Conservation (phyloP, 2,888 invertebrate species). For the Aporophyla nigra region DNA sequence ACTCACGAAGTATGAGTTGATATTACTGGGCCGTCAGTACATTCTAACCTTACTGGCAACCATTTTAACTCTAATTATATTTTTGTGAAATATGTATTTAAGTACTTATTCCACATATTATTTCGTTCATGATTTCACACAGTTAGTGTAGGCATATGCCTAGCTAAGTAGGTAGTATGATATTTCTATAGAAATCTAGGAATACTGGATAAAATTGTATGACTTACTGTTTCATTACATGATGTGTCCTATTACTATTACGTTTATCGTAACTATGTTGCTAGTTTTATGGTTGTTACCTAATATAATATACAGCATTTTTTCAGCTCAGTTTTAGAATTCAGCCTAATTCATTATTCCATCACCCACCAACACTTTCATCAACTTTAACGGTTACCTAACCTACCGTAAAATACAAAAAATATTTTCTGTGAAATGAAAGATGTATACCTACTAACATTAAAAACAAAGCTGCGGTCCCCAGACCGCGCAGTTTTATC, state of each 20-base stretch:
- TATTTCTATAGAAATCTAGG: background rate
- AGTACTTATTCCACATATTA: background rate
- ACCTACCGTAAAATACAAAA: conserved; percentile 4
- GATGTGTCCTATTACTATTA: background rate
- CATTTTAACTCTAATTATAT: background rate
- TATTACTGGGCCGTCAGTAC: too few relatives aligned
- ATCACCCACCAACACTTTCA: conserved; percentile 11
- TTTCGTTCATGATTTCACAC: background rate
- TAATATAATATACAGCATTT: background rate
- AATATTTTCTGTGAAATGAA: conserved; percentile 31
- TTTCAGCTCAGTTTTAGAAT: background rate
- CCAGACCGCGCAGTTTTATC: conserved; percentile 65
- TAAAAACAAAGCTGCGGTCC: conserved; percentile 50
- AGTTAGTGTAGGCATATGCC: background rate
- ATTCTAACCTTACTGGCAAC: too few relatives aligned
- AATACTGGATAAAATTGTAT: background rate
- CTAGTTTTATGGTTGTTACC: background rate
- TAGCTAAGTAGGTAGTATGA: background rate
- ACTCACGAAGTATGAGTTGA: too few relatives aligned
- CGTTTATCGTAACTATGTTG: background rate
- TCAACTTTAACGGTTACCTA: conserved; percentile 24
- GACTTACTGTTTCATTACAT: background rate
- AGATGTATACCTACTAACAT: conserved; percentile 41
- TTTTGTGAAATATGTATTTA: background rate
- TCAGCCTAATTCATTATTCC: background rate